phyloP scores from a whole-genome alignment of 1,140 invertebrate species.

The Diplogasteroides magnus region DNA sequence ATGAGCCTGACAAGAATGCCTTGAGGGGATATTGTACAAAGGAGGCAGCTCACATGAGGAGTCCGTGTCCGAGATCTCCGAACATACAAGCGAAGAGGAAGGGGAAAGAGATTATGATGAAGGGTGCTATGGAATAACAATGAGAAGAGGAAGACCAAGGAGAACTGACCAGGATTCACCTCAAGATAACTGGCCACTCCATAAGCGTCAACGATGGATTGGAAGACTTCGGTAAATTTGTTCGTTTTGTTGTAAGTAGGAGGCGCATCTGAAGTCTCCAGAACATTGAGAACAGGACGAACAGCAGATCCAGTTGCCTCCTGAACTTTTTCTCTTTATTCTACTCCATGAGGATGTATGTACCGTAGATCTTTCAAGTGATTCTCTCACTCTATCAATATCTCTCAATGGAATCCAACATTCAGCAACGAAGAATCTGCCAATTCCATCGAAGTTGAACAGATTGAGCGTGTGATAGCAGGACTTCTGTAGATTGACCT shows the following conservation, averaged over 20 bases:
- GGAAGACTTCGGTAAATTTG: conserved; percentile 90
- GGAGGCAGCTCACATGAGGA: conserved; percentile 57
- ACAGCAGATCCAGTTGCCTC: conserved; percentile 83
- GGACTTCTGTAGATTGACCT: conserved; percentile 58
- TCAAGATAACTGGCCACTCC: conserved; percentile 60
- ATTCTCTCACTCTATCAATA: conserved; percentile 68
- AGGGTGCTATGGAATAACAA: conserved; percentile 62
- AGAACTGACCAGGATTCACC: conserved; percentile 57
- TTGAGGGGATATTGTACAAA: neutral
- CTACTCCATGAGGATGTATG: neutral
- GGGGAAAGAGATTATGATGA: conserved; percentile 89
- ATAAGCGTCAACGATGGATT: conserved; percentile 62
- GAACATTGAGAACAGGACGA: conserved; percentile 87
- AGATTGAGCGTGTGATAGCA: conserved; percentile 72
- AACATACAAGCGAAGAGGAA: conserved; percentile 92
- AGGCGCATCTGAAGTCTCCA: conserved; percentile 77
- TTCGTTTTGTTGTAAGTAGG: conserved; percentile 92
- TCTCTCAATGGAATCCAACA: conserved; percentile 93
- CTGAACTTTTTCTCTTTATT: neutral
- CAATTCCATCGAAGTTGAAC: conserved; percentile 65
- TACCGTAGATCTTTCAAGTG: conserved; percentile 58
- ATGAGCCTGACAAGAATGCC: conserved; percentile 59
- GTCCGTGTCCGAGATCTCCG: conserved; percentile 80
- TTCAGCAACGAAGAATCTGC: conserved; percentile 92
- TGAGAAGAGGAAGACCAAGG: neutral